Evolutionary conservation across 2,113 vertebrate genomes (phyloP), one percentile per base, ranked within the genome.

Genomic region (Dicerorhinus sumatrensis): DNA sequence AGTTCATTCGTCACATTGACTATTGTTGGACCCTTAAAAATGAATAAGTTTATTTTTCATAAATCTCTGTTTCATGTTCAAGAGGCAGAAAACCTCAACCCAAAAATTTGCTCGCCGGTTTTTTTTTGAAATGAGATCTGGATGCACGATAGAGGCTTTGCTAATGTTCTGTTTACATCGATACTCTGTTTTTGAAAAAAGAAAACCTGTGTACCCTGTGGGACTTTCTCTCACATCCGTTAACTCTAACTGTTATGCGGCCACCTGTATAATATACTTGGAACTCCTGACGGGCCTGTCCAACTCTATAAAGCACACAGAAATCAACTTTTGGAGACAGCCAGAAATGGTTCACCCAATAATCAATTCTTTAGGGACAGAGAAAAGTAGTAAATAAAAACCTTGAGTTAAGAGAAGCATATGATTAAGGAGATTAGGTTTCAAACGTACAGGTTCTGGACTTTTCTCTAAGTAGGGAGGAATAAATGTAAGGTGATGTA

Each of bases 341-440:
- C 42, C 75, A 63, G 65, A 79, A 84, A 92, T 25, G 36, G 60
- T 70, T 77, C 65, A 84, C 62, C 73, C 81, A 36, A 65, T 65
- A 91, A 95, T 96, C 89, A 84, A 48, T 95, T 97, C 95, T 90
- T 21, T 42, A 76, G 86, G 92, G 92, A 97, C n/a, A 54, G 23
- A 81, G 70, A 87, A 88, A 96, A 60, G 65, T 39, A 90, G 90
- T 95, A 95, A 97, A 92, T 96, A 92, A 86, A 96, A 96, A 31
- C 60, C 42, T 62, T 89, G 58, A 86, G 77, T 91, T 70, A 92
- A 96, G 69, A 96, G 36, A 97, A 75, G 56, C 39, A 85, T 46
- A 60, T 90, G 95, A 93, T 91, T 94, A 96, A 95, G 48, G 65
- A 96, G 83, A 91, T 91, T 94, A 91, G 72, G 48, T 92, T 98